Evolutionary conservation across 1,140 invertebrate genomes (phyloP).

Genomic region (Stratiolaelaps scimitus): DNA sequence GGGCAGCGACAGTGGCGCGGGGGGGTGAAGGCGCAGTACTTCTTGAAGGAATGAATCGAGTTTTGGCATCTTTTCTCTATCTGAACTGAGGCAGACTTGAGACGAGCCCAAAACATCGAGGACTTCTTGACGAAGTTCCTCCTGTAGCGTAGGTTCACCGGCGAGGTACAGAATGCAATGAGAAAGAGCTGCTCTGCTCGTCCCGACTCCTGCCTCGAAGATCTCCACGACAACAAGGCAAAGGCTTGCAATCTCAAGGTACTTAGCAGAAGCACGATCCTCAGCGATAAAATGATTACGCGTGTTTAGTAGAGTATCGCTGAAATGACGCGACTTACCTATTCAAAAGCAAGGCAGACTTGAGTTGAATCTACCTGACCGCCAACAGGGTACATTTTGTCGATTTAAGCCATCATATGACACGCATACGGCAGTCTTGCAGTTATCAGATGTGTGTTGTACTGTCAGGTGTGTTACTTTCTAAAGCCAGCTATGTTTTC

Average conservation of each 20-base stretch:
- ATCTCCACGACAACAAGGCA: not conserved
- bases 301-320: not conserved
- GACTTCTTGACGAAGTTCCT: not conserved
- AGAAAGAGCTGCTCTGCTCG: not conserved
- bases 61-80: not conserved
- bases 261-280: constrained; percentile 8
- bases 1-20: not conserved
- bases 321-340: constrained; percentile 8
- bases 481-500: too few species aligned
- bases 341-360: too few species aligned
- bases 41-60: constrained; percentile 12
- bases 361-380: too few species aligned
- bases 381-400: too few species aligned
- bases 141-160: not conserved
- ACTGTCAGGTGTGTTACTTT: too few species aligned
- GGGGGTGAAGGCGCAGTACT: not conserved
- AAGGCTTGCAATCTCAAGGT: not conserved
- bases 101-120: not conserved
- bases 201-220: constrained; percentile 10
- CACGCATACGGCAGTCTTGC: too few species aligned
- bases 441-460: too few species aligned
- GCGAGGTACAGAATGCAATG: not conserved
- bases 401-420: too few species aligned
- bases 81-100: not conserved
- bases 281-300: not conserved